phyloP scores from a whole-genome alignment of 2,888 invertebrate species.

The Synanthedon andrenaeformis region DNA sequence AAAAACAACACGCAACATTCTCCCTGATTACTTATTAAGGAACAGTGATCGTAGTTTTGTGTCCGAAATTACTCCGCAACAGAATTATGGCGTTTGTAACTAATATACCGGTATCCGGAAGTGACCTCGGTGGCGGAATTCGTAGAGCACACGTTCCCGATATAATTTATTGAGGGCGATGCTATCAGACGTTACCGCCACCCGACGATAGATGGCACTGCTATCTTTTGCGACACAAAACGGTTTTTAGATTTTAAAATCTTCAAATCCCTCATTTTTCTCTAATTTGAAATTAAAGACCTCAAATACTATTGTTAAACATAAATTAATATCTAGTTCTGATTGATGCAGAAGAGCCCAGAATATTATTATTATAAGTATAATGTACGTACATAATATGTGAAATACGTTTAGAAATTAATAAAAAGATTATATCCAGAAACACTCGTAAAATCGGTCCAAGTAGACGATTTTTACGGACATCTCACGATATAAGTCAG shows the following conservation, averaged over 20 bases:
- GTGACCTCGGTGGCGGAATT: slow-evolving; percentile 21
- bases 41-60: neutral
- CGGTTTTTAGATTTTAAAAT: too few species aligned
- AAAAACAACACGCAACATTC: neutral
- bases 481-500: slow-evolving; percentile 1
- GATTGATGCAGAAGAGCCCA: too few species aligned
- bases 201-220: slow-evolving; percentile 39
- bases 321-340: too few species aligned
- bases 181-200: slow-evolving; percentile 8
- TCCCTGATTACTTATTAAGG: neutral
- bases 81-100: slow-evolving; percentile 26
- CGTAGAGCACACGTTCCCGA: slow-evolving; percentile 18
- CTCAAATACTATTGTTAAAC: too few species aligned
- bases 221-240: neutral
- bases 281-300: too few species aligned
- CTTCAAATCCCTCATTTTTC: too few species aligned
- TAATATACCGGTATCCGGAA: slow-evolving; percentile 32
- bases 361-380: neutral
- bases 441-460: too few species aligned
- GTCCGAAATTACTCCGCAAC: slow-evolving; percentile 23
- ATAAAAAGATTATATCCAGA: too few species aligned
- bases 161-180: slow-evolving; percentile 19
- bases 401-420: neutral
- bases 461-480: too few species aligned
- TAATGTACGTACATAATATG: neutral